A percentile compares a stretch with the other conserved stretches of the same genome.
Evolutionary conservation across 2,888 invertebrate genomes (phyloP).

Genomic region (Lomographa bimaculata): DNA sequence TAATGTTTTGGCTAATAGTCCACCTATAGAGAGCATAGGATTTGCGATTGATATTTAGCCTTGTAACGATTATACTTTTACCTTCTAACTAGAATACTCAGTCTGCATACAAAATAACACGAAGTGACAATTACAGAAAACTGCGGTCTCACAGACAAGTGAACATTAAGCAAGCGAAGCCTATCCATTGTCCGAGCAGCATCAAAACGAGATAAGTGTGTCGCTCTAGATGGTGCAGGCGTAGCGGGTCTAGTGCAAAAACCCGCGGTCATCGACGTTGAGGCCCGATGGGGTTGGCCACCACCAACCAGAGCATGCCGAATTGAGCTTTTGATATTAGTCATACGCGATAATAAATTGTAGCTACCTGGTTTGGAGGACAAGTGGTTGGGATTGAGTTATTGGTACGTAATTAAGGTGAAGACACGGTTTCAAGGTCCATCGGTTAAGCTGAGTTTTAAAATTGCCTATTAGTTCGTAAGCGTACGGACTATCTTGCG

Average conservation of each 20-base stretch:
- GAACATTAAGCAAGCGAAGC: slow-evolving; percentile 16
- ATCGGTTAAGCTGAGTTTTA: no score
- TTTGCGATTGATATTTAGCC: no score
- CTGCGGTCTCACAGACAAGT: neutral
- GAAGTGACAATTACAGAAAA: no score
- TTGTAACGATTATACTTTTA: no score
- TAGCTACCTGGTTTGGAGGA: slow-evolving; percentile 28
- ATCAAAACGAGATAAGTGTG: slow-evolving; percentile 51
- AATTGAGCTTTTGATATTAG: slow-evolving; percentile 37
- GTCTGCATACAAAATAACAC: no score
- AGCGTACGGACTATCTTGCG: no score
- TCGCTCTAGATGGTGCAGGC: slow-evolving; percentile 65
- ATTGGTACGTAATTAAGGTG: slow-evolving; percentile 17
- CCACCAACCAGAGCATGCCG: slow-evolving; percentile 39
- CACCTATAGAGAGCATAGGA: no score
- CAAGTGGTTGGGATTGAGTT: slow-evolving; percentile 17
- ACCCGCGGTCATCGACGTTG: slow-evolving; percentile 74
- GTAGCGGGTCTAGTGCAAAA: slow-evolving; percentile 65
- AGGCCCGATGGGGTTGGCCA: slow-evolving; percentile 69
- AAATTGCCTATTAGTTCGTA: no score
- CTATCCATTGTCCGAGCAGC: slow-evolving; percentile 44
- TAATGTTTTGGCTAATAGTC: no score
- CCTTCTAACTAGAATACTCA: no score
- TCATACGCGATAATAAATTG: slow-evolving; percentile 37
- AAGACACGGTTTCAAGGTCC: slow-evolving; percentile 15